phyloP scores from a whole-genome alignment of 2,113 vertebrate genomes.

The Alosa alosa region DNA sequence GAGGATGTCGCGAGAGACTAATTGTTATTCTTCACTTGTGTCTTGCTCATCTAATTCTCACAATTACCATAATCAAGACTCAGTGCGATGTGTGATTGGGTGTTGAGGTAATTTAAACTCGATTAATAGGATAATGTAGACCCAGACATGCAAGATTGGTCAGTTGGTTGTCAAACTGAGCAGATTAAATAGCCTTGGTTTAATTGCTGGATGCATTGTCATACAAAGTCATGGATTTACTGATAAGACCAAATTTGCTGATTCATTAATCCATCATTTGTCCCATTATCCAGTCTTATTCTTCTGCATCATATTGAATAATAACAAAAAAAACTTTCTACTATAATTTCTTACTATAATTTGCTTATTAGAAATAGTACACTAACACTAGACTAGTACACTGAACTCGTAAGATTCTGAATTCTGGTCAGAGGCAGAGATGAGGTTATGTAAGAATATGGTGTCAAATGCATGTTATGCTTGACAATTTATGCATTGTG shows the following conservation, averaged over 20 bases:
- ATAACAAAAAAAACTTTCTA: background rate
- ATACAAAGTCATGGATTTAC: background rate
- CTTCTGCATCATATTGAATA: background rate
- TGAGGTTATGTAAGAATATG: background rate
- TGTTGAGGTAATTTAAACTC: constrained; percentile 15
- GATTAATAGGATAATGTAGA: background rate
- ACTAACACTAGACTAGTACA: background rate
- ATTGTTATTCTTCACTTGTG: constrained; percentile 2
- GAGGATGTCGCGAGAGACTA: background rate
- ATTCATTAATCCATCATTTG: background rate
- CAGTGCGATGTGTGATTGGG: background rate
- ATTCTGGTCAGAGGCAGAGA: background rate
- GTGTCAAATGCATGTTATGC: no score
- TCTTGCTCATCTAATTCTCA: background rate
- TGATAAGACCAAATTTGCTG: background rate
- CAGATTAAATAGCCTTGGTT: background rate
- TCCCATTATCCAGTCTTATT: background rate
- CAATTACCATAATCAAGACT: constrained; percentile 14
- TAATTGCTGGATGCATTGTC: background rate
- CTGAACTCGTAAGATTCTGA: background rate
- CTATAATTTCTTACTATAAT: background rate
- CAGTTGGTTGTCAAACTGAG: background rate
- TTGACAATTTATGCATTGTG: no score
- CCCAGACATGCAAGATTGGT: constrained; percentile 11
- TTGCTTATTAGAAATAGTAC: background rate